Evolutionary conservation across 2,113 vertebrate genomes (phyloP).

Genomic region (Ailurus styani): DNA sequence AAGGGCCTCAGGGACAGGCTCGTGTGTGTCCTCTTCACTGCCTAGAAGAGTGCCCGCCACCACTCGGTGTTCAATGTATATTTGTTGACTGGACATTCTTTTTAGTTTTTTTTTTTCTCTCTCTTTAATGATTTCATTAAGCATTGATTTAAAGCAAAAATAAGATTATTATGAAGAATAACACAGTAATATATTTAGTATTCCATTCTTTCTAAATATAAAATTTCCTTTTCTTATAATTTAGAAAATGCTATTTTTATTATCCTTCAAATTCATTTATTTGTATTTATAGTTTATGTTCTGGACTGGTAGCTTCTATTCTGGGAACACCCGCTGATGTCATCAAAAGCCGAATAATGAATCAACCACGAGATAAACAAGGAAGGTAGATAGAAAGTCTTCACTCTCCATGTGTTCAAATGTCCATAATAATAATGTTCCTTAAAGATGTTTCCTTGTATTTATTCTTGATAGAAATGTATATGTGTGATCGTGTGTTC

Average conservation of each 20-base stretch:
- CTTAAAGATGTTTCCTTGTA: background rate
- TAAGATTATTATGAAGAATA: background rate
- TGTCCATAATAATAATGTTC: background rate
- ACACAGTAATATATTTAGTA: background rate
- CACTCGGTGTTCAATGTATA: background rate
- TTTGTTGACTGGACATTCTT: background rate
- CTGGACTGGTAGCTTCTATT: slow-evolving; percentile 87
- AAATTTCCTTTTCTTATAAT: background rate
- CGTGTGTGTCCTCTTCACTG: background rate
- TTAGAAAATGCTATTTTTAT: background rate
- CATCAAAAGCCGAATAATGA: slow-evolving; percentile 92
- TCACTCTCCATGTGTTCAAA: background rate
- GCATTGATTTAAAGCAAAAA: background rate
- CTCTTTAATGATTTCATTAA: background rate
- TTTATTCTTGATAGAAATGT: slow-evolving; percentile 9
- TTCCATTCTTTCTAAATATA: slow-evolving; percentile 4
- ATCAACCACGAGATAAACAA: slow-evolving; percentile 86
- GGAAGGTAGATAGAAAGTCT: slow-evolving; percentile 80
- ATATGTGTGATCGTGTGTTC: background rate
- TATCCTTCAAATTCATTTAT: slow-evolving; percentile 53
- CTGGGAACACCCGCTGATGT: slow-evolving; percentile 90
- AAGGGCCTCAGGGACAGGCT: background rate
- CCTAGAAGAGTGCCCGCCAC: background rate
- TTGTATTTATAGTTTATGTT: slow-evolving; percentile 80
- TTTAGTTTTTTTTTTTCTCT: background rate